Base-by-base conservation (phyloP, 2,797 vertebrate species). In the Otolemur crassicaudatus region DNA sequence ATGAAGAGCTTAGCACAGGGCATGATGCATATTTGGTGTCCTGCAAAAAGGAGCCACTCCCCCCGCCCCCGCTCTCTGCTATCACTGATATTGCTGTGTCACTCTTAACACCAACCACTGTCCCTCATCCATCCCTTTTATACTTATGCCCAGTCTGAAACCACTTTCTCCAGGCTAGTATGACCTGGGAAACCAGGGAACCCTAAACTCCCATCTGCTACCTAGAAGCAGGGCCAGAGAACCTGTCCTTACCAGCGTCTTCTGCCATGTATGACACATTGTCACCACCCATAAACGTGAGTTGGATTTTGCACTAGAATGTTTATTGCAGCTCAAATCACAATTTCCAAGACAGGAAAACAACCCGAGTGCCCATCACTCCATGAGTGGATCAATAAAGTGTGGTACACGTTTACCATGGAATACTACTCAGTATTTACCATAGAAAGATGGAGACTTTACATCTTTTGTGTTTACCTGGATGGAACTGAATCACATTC, bases 101-200 rank as follows among this genome's bases (percentile, higher is more conserved):
- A 20, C 17, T 37, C 8, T 3, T 1, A 19, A 19, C 0, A 23
- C 8, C 27, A 20, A 23, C 8, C 27, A 20, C 7, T 61, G 2
- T 5, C 27, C 27, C 20, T 86, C 4, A 10, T 86, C 29, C 37
- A 4, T 82, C 29, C 53, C 14, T 56, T 73, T 73, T 73, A 29
- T 53, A 76, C 9, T 49, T 58, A 29, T 25, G 1, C 5, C 61
- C 25, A n/a, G 69, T 56, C n/a, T 73, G 75, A 46, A 53, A 46
- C 53, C 20, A 60, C 46, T 49, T 6, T 75, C 83, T 84, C 13
- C 16, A 87, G 25, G 40, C 34, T 72, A 31, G 3, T 25, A 7
- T 67, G n/a, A 11, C 17, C 65, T 83, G 4, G 63, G 25, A 95
- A 86, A 69, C 7, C 31, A 58, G 5, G 34, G 16, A 63, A 70